Conservation (phyloP, 2,888 invertebrate genomes). For the Spilarctia lutea region DNA sequence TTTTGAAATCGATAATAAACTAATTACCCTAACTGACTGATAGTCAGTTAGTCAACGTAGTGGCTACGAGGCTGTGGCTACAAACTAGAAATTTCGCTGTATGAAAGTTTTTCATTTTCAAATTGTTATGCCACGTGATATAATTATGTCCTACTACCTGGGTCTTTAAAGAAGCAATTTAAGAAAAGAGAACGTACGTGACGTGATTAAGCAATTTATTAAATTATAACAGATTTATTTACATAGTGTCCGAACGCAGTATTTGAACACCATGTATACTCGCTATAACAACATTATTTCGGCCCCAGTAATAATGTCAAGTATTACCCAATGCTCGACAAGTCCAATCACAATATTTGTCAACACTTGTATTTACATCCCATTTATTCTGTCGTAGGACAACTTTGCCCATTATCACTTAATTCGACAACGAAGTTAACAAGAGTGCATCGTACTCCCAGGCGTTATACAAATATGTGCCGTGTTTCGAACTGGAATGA, state of each 20-base stretch:
- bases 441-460: slow-evolving; percentile 10
- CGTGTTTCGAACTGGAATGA: not conserved
- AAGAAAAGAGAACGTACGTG: not conserved
- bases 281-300: not conserved
- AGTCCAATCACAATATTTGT: slow-evolving; percentile 12
- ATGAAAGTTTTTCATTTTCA: no score
- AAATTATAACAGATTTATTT: not conserved
- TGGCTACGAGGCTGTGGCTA: no score
- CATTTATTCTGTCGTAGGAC: not conserved
- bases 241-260: not conserved
- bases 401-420: not conserved
- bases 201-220: not conserved
- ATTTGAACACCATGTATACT: not conserved
- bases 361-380: slow-evolving; percentile 1
- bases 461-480: slow-evolving; percentile 1
- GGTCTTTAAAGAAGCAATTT: not conserved
- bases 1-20: no score
- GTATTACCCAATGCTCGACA: not conserved
- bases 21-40: no score
- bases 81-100: no score
- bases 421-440: not conserved
- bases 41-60: no score
- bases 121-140: no score
- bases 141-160: not conserved
- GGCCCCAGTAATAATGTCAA: no score